Conservation (phyloP, 2,113 vertebrate species). For the Ahaetulla prasina region DNA sequence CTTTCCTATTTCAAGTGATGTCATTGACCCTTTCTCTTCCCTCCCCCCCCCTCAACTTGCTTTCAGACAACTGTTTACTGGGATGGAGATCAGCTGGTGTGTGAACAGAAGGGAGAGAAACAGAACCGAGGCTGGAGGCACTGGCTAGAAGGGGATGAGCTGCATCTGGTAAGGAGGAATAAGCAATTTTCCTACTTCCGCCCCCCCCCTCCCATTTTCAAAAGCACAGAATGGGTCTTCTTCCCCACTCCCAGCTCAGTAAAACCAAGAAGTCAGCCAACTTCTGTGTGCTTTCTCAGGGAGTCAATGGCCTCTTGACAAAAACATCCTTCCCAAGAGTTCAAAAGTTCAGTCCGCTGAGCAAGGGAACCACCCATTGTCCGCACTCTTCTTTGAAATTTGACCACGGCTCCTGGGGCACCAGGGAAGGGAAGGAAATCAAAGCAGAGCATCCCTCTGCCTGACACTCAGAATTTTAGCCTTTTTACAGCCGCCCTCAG, state of each 20-base stretch:
- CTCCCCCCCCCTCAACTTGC: background rate
- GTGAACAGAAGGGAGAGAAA: conserved; percentile 86
- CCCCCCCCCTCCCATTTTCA: rapidly evolving
- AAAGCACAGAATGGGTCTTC: background rate
- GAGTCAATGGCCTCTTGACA: conserved; percentile 22
- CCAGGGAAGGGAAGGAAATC: background rate
- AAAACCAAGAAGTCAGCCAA: background rate
- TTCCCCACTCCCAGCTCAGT: background rate
- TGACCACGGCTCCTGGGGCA: background rate
- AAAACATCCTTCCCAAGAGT: conserved; percentile 48
- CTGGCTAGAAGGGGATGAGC: conserved; percentile 81
- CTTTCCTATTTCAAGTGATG: background rate
- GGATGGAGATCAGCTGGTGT: conserved; percentile 85
- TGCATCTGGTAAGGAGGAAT: conserved; percentile 80
- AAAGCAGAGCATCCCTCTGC: background rate
- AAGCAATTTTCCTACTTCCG: rapidly evolving
- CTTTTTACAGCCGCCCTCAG: too few relatives aligned
- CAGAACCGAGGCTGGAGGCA: conserved; percentile 89
- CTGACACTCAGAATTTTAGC: background rate
- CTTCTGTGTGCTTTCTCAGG: background rate
- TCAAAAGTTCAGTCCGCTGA: conserved; percentile 41
- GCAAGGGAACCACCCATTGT: background rate
- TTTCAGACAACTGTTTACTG: conserved; percentile 82
- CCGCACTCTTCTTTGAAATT: background rate
- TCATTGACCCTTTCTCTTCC: background rate